Conservation (phyloP, 2,888 invertebrate species). For the Torymus texanus region DNA sequence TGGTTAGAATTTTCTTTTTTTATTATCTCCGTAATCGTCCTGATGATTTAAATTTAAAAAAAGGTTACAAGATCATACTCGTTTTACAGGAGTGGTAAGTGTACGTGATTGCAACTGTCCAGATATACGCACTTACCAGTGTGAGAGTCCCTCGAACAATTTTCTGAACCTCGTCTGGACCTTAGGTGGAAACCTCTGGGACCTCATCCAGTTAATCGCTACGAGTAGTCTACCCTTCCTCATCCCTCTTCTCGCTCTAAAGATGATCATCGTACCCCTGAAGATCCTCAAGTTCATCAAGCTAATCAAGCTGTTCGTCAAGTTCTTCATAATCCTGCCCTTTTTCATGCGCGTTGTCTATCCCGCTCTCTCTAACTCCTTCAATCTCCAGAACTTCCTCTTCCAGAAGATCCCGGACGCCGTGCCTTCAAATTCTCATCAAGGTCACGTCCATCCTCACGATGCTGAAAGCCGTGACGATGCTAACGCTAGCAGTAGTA, state of each 20-base stretch:
- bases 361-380: slow-evolving; percentile 57
- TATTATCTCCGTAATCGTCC: neutral
- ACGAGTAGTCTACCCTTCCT: slow-evolving; percentile 58
- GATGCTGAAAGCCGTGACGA: slow-evolving; percentile 47
- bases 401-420: slow-evolving; percentile 38
- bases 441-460: neutral
- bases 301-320: slow-evolving; percentile 60
- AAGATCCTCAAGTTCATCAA: slow-evolving; percentile 62
- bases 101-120: slow-evolving; percentile 36
- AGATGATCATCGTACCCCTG: slow-evolving; percentile 59
- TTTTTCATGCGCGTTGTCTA: slow-evolving; percentile 59
- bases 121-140: slow-evolving; percentile 38
- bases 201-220: slow-evolving; percentile 56
- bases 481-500: neutral
- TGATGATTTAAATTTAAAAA: neutral
- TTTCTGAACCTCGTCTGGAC: slow-evolving; percentile 51
- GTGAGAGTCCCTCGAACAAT: slow-evolving; percentile 43
- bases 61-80: too few relatives aligned
- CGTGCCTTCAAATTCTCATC: slow-evolving; percentile 22
- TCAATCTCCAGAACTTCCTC: slow-evolving; percentile 38
- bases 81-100: slow-evolving; percentile 3
- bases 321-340: slow-evolving; percentile 61
- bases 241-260: slow-evolving; percentile 59
- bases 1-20: slow-evolving; percentile 10
- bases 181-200: slow-evolving; percentile 59